A percentile compares a stretch with the other conserved stretches of the same genome.
Evolutionary conservation across 2,113 vertebrate genomes (phyloP).

Genomic region (Ailurus styani): DNA sequence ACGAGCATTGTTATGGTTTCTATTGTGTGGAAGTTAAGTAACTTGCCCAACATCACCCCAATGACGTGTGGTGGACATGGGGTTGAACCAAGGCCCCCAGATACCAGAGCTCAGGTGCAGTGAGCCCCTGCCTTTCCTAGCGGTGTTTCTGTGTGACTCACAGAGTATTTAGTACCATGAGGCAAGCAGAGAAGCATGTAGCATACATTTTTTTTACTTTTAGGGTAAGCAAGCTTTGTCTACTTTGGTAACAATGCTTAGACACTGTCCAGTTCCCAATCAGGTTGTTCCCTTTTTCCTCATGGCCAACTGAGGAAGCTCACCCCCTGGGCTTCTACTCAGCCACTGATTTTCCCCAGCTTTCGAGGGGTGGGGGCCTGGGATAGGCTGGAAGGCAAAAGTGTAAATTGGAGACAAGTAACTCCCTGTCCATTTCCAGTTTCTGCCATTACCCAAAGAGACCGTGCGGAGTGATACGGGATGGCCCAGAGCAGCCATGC

Average conservation of each 20-base stretch:
- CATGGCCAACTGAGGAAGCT: not conserved
- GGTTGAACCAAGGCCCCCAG: not conserved
- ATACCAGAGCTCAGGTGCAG: fast-evolving
- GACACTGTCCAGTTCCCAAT: fast-evolving
- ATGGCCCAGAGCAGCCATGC: not conserved
- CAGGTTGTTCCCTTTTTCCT: not conserved
- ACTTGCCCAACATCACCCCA: not conserved
- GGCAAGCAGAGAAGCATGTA: not conserved
- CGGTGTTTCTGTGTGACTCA: not conserved
- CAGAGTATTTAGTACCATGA: not conserved
- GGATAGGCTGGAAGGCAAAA: not conserved
- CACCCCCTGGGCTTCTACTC: not conserved
- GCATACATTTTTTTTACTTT: not conserved
- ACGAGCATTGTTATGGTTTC: not conserved
- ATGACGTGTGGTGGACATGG: not conserved
- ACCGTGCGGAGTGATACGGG: fast-evolving
- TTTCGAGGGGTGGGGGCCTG: not conserved
- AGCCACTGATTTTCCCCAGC: not conserved
- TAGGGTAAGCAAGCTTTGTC: not conserved
- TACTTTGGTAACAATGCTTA: not conserved
- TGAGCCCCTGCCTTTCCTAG: no score
- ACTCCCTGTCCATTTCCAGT: not conserved
- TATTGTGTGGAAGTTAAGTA: not conserved
- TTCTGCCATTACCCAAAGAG: not conserved
- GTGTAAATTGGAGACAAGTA: not conserved